Evolutionary conservation across 2,888 invertebrate genomes (phyloP), one percentile per base, ranked within the genome.

Genomic region (Lasioglossum vierecki): DNA sequence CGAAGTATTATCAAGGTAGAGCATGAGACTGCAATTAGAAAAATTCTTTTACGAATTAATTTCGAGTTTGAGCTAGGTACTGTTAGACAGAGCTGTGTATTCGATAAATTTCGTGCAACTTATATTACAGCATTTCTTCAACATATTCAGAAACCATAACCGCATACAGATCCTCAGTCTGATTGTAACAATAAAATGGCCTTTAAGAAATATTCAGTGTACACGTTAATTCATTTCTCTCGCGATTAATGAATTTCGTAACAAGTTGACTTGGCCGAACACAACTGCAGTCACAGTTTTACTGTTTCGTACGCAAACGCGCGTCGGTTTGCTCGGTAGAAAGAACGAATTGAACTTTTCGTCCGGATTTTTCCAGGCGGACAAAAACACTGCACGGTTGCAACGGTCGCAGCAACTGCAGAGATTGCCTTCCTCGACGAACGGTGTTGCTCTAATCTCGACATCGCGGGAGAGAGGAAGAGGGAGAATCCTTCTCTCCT

Each of bases 291-390:
- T 53, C 5, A 1, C 30, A 22, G 49, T 26, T 60, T 26, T 4
- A 26, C 4, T 5, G 60, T 66, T 66, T 15, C 35, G 30, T 15
- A 18, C 8, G 66, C 39, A 26, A 44, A 18, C 44, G 57, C 22
- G 53, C 22, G 18, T 13, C 22, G 35, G 73, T 66, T 60, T n/a
- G 30, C 35, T 35, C 13, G 18, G 9, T n/a, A 57, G 22, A 44
- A 66, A 66, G 46, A 49, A 41, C n/a, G 68, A 83, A 72, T 77
- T 71, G 74, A 74, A 30, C 15, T 18, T 30, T 66, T 66, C 66
- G 66, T 66, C 13, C 35, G 35, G 35, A 66, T 66, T 66, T 66
- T 66, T 66, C 35, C 4, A 9, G 1, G 18, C 35, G 18, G 18
- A 22, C 66, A 66, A 66, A 66, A 66, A 66, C 66, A 35, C 46